Percentiles rank a stretch among this genome's conserved stretches.
These are phyloP conservation scores for Aromia moschata DNA, from an alignment of 2,888 invertebrate genomes.

Conservation along the genomic window DNA sequence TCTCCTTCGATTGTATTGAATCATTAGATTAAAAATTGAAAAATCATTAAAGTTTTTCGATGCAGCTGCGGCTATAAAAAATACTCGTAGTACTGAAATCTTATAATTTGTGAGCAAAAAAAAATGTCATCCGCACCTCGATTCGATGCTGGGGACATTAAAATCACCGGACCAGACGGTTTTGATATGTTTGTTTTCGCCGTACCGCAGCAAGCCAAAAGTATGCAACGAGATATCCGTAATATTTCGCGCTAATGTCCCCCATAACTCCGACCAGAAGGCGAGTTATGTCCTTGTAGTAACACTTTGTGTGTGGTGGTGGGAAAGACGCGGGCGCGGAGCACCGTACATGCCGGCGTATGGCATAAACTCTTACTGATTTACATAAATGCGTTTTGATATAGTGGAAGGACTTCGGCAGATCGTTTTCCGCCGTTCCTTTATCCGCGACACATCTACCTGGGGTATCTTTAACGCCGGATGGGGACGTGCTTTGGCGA, in stretches of 20 bases:
- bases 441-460: conserved; percentile 9
- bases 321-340: conserved; percentile 44
- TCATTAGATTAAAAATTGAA: no score
- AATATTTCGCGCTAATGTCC: conserved; percentile 59
- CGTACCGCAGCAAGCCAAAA: conserved; percentile 30
- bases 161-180: conserved; percentile 25
- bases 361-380: conserved; percentile 49
- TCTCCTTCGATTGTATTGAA: no score
- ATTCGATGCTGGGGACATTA: conserved; percentile 18
- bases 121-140: background rate
- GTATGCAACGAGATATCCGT: conserved; percentile 57
- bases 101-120: background rate
- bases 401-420: conserved; percentile 30
- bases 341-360: conserved; percentile 47
- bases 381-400: conserved; percentile 49
- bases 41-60: no score
- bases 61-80: no score
- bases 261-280: conserved; percentile 55
- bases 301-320: conserved; percentile 56
- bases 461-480: conserved; percentile 12
- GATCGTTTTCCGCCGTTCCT: conserved; percentile 32
- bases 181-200: conserved; percentile 34
- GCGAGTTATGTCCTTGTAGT: conserved; percentile 56
- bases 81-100: no score
- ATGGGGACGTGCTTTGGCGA: no score